Evolutionary conservation across 2,888 invertebrate species (phyloP).

Genomic region (Zaprionus bogoriensis): DNA sequence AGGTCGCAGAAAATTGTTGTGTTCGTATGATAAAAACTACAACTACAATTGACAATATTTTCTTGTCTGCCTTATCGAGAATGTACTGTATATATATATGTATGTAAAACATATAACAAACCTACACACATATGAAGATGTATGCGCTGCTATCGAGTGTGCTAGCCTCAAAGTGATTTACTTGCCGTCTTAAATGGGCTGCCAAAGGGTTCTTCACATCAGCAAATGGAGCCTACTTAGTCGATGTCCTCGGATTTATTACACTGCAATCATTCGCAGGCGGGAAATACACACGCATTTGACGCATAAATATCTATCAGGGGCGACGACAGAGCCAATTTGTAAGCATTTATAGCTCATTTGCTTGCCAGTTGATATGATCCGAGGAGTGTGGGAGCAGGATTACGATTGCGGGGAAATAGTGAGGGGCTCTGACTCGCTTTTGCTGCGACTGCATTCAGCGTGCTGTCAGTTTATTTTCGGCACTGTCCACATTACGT

Average conservation of each 20-base stretch:
- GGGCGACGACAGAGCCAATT: constrained; percentile 29
- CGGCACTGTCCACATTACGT: no score
- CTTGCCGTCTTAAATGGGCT: constrained; percentile 9
- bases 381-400: constrained; percentile 13
- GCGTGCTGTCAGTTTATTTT: not conserved
- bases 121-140: no score
- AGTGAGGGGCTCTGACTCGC: no score
- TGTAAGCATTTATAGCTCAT: constrained; percentile 70
- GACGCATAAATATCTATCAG: constrained; percentile 67
- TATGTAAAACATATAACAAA: no score
- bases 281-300: constrained; percentile 66
- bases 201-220: no score
- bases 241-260: constrained; percentile 53
- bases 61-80: no score
- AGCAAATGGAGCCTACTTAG: constrained; percentile 20
- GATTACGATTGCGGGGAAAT: not conserved
- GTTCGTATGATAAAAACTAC: no score
- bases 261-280: constrained; percentile 58
- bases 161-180: not conserved
- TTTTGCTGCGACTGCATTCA: not conserved
- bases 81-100: no score
- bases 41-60: no score
- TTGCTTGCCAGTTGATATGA: constrained; percentile 66
- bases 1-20: no score
- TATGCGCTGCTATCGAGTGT: no score